Conservation (phyloP, 1,140 invertebrate species). For the Scaptomyza graminum region DNA sequence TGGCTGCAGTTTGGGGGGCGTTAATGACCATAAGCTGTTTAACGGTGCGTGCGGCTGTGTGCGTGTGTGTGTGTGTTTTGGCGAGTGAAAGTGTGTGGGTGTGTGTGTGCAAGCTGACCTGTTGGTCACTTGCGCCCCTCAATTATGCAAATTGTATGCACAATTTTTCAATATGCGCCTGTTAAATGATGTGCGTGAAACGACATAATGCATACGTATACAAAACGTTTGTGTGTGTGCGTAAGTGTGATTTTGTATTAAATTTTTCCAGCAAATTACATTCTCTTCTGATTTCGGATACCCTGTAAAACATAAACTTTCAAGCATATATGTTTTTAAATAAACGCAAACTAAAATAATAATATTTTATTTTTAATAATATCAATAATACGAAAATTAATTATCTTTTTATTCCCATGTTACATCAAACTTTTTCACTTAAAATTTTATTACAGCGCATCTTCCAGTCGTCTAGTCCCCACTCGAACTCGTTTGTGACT, state of each 20-base stretch:
- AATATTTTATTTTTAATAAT: too few relatives aligned
- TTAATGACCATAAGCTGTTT: constrained; percentile 50
- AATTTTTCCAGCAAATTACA: constrained; percentile 69
- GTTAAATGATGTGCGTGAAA: constrained; percentile 28
- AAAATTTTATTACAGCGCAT: neutral
- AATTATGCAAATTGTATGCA: constrained; percentile 69
- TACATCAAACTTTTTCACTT: neutral
- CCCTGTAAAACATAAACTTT: neutral
- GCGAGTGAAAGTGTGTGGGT: neutral
- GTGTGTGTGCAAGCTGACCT: constrained; percentile 8
- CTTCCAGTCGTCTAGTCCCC: neutral
- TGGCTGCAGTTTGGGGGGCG: constrained; percentile 9
- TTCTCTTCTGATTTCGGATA: constrained; percentile 41
- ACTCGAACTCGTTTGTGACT: too few relatives aligned
- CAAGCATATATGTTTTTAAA: neutral
- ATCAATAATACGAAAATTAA: too few relatives aligned
- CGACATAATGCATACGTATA: constrained; percentile 43
- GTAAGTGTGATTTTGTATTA: constrained; percentile 51
- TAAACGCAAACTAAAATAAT: too few relatives aligned
- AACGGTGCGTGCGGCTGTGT: constrained; percentile 3
- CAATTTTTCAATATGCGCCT: constrained; percentile 45
- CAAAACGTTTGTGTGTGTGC: constrained; percentile 1
- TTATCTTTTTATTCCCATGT: too few relatives aligned
- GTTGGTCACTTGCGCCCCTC: constrained; percentile 52
- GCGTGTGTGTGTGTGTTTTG: neutral